Conservation (phyloP, 1,140 invertebrate species). For the Trachymyrmex septentrionalis region DNA sequence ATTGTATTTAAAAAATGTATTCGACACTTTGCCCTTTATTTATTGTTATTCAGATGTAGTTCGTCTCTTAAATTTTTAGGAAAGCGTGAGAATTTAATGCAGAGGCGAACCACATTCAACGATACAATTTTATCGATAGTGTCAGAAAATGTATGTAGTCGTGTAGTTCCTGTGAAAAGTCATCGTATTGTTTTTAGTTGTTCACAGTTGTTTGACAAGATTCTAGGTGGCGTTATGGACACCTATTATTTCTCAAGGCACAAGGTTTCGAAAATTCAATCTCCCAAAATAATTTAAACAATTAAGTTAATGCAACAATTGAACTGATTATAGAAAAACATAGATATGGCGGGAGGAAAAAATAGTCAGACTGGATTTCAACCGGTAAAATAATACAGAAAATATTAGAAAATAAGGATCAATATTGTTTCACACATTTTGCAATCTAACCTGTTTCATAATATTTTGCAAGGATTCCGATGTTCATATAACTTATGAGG, state of each 20-base stretch:
- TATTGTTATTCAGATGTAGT: no score
- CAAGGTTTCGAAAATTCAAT: background rate
- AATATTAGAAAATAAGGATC: conserved; percentile 6
- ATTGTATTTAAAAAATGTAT: no score
- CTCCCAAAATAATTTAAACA: background rate
- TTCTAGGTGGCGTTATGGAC: background rate
- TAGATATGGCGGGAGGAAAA: conserved; percentile 81
- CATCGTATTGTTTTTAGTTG: background rate
- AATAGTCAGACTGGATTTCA: conserved; percentile 81
- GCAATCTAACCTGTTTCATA: conserved; percentile 57
- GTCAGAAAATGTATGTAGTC: no score
- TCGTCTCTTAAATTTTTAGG: no score
- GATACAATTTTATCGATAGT: no score
- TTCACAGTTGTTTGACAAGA: background rate
- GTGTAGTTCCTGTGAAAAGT: background rate
- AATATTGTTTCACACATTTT: conserved; percentile 41
- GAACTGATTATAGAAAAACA: conserved; percentile 26
- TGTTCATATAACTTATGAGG: conserved; percentile 97
- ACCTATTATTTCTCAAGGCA: background rate
- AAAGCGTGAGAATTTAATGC: no score
- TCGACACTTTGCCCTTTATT: no score
- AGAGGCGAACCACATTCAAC: no score
- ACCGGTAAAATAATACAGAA: conserved; percentile 74
- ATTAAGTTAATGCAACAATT: conserved; percentile 45
- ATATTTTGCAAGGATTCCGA: conserved; percentile 91